These are phyloP conservation scores for Geophilus truncorum DNA, from an alignment of 2,888 invertebrate genomes.

Conservation along the genomic window DNA sequence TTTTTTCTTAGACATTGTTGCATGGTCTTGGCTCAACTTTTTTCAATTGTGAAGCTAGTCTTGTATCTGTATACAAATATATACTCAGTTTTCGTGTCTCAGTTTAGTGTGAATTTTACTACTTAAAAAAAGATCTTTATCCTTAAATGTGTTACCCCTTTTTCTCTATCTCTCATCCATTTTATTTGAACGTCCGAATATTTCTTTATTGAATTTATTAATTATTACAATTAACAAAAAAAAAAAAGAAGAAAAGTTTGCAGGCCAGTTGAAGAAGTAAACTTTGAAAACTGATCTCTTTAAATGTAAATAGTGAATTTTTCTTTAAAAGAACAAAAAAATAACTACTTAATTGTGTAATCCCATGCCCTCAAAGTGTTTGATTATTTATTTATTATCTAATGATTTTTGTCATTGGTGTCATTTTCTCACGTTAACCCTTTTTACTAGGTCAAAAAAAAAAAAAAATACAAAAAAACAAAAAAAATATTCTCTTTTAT, in stretches of 20 bases:
- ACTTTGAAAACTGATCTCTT: not conserved
- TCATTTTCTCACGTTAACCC: slow-evolving; percentile 25
- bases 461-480: not conserved
- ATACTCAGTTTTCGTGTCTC: slow-evolving; percentile 27
- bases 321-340: not conserved
- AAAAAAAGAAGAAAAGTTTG: not conserved
- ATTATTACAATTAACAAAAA: not conserved
- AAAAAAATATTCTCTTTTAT: not conserved
- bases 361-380: slow-evolving; percentile 14
- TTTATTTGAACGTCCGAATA: slow-evolving; percentile 20
- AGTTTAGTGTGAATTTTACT: slow-evolving; percentile 23
- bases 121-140: slow-evolving; percentile 1
- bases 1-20: slow-evolving; percentile 25
- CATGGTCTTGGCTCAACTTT: slow-evolving; percentile 27
- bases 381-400: slow-evolving; percentile 28
- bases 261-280: slow-evolving; percentile 16
- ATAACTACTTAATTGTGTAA: slow-evolving; percentile 8
- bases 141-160: slow-evolving; percentile 27
- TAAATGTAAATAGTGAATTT: slow-evolving; percentile 18
- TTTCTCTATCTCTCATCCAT: slow-evolving; percentile 17
- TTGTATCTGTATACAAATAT: slow-evolving; percentile 27
- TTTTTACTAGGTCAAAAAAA: slow-evolving; percentile 13
- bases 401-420: slow-evolving; percentile 22
- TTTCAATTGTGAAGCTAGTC: slow-evolving; percentile 27
- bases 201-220: slow-evolving; percentile 8